Base-by-base conservation (phyloP, 2,113 vertebrate species). In the Nanorana parkeri region DNA sequence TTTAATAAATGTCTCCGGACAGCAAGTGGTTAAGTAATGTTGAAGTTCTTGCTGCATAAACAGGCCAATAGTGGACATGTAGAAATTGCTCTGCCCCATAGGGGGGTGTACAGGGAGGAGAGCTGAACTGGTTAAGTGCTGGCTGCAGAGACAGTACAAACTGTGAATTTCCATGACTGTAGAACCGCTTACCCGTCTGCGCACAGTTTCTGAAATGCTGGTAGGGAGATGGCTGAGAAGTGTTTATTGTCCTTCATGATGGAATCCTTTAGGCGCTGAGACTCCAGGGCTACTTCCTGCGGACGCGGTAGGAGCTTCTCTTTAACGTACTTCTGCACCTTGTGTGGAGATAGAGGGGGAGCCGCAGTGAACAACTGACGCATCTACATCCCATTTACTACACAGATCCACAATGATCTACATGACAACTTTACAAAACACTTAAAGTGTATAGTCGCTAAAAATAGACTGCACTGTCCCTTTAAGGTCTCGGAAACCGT, bases 181-280 rank as follows among this genome's bases (percentile, higher is more conserved):
- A 5, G 41, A 1, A 41, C 0, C 26, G 20, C 66, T 81, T 26
- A 81, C 78, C 78, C 68, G 17, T 73, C 56, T 7, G 19, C 1
- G 24, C 15, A 19, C 21, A 81, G 68, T n/a, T 24, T 72, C 85
- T 93, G 89, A 78, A 95, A 80, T 3, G 89, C 88, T 19, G 85
- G 83, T 51, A 95, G 87, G 0, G 89, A 91, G 68, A 95, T 52
- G 2, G 77, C 68, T 51, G 84, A 87, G 41, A 94, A 87, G 74
- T 91, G 92, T 81, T 77, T 88, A 21, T 87, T 85, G 80, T 93
- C 92, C 61, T 91, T 92, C 55, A 89, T 90, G 63, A 95, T 85
- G 0, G 85, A 80, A 75, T 93, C 91, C 11, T 89, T 89, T 0
- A 92, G 88, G 24, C 28, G 69, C 65, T 19, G 84, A 0, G 90